Conservation (phyloP, 2,888 invertebrate genomes). For the Cheilosia grossa region DNA sequence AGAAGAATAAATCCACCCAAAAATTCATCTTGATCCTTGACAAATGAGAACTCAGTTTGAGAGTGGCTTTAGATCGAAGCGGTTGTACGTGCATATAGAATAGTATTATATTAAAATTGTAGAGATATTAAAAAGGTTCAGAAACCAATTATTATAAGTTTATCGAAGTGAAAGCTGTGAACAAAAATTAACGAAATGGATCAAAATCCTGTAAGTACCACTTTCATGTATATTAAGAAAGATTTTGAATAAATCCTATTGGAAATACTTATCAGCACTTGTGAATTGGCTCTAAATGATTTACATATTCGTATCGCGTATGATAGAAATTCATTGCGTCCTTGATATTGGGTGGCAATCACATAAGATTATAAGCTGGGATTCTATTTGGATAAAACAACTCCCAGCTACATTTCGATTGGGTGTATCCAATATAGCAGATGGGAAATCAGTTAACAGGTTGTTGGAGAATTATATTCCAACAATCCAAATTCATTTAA, state of each 20-base stretch:
- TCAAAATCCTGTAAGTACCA: constrained; percentile 5
- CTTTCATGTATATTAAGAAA: too few species aligned
- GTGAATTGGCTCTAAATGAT: not conserved
- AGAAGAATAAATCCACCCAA: not conserved
- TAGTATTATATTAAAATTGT: not conserved
- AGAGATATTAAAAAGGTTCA: too few species aligned
- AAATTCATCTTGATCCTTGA: not conserved
- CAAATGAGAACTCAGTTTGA: not conserved
- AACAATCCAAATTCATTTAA: too few species aligned
- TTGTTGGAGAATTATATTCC: too few species aligned
- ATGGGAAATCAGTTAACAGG: too few species aligned
- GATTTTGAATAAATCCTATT: not conserved
- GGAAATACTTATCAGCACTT: not conserved
- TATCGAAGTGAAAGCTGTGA: not conserved
- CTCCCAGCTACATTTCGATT: not conserved
- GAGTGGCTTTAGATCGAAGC: not conserved
- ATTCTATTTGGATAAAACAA: not conserved
- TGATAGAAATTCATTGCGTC: not conserved
- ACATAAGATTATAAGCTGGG: constrained; percentile 1
- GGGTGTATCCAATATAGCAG: too few species aligned
- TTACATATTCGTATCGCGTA: not conserved
- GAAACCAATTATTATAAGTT: not conserved
- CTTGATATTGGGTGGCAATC: constrained; percentile 1
- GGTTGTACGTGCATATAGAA: not conserved
- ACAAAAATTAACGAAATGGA: not conserved